Evolutionary conservation across 2,888 invertebrate genomes (phyloP).

Genomic region (Melinaea menophilus): DNA sequence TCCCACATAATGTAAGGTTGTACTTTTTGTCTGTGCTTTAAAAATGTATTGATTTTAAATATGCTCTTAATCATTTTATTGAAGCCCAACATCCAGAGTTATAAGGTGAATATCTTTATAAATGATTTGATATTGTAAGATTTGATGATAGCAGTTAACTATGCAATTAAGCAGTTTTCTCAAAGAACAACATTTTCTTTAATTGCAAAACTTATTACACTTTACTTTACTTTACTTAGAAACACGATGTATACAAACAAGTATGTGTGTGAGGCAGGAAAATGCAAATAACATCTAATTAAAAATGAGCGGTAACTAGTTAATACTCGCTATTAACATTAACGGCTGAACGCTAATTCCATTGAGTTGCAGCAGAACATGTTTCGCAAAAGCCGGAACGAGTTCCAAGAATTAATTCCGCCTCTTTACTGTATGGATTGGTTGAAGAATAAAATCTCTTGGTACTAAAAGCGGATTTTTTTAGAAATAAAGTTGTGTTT

Average conservation of each 20-base stretch:
- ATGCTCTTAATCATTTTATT: no score
- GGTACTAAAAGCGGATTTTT: neutral
- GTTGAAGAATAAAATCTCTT: neutral
- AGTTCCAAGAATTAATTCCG: slow-evolving; percentile 3
- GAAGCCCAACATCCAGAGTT: no score
- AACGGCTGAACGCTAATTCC: slow-evolving; percentile 9
- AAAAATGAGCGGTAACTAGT: slow-evolving; percentile 15
- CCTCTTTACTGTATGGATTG: neutral
- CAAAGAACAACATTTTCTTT: no score
- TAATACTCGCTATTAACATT: slow-evolving; percentile 19
- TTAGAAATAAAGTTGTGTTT: neutral
- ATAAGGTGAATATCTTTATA: no score
- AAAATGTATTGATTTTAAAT: no score
- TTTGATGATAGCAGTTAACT: no score
- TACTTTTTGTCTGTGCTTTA: no score
- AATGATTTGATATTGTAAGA: no score
- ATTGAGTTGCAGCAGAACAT: slow-evolving; percentile 10
- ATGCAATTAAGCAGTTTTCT: no score
- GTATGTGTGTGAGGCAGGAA: neutral
- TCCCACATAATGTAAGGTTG: no score
- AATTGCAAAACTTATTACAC: no score
- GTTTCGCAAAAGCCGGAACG: neutral
- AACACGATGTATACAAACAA: neutral
- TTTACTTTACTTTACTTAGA: no score
- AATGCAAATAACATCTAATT: slow-evolving; percentile 19